Conservation (phyloP, 2,113 vertebrate genomes). For the Zosterops japonicus region DNA sequence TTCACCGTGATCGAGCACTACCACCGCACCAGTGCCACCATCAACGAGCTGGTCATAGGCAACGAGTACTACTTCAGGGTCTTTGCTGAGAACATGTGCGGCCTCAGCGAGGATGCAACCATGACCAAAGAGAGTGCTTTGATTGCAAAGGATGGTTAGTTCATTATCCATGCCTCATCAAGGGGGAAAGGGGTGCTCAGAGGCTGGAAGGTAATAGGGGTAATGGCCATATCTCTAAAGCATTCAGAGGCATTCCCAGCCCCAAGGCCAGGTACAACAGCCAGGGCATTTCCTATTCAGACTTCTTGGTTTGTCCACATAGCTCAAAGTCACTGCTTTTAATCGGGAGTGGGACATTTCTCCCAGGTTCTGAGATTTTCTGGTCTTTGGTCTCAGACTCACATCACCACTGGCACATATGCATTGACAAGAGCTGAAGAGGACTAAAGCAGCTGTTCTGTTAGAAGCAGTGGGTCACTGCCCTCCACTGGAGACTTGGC, state of each 20-base stretch:
- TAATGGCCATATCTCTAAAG: background rate
- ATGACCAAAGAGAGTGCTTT: conserved; percentile 90
- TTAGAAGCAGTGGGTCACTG: background rate
- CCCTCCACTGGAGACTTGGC: background rate
- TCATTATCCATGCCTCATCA: background rate
- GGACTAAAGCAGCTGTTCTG: background rate
- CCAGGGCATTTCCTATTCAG: background rate
- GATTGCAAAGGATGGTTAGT: conserved; percentile 92
- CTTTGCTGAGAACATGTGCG: conserved; percentile 95
- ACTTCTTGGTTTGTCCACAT: background rate
- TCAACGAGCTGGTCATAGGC: conserved; percentile 92
- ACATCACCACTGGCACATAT: rapidly evolving
- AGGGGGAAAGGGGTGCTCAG: background rate
- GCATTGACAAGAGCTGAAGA: background rate
- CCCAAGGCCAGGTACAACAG: background rate
- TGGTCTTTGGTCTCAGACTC: background rate
- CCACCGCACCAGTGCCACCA: conserved; percentile 89
- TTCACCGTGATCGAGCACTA: conserved; percentile 91
- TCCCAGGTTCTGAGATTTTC: background rate
- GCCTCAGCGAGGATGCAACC: conserved; percentile 89
- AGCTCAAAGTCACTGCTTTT: background rate
- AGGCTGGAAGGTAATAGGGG: background rate
- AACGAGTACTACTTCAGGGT: conserved; percentile 96
- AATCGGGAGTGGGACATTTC: background rate
- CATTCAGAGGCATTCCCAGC: background rate